Base-by-base conservation (phyloP, 2,888 invertebrate species). In the Drosophila sordidapex region DNA sequence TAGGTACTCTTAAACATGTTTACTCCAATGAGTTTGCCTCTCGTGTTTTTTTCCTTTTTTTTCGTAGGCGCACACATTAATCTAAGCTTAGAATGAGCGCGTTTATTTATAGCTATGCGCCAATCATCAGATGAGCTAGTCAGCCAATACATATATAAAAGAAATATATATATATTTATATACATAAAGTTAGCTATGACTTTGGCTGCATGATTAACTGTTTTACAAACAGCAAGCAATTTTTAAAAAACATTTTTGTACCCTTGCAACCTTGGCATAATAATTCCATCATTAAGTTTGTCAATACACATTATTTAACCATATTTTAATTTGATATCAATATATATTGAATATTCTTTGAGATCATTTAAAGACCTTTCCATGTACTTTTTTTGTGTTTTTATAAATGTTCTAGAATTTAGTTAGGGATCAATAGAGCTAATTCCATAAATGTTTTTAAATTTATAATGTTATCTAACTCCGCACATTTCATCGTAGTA, bases 31-130 rank as follows among this genome's bases (percentile, higher is more conserved):
- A 53, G 49, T 62, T 46, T 58, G 43, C 49, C 36, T 18, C 18
- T n/a, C 60, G 27, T 48, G 11, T 51, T 52, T 18, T 58, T 29
- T 1, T 57, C 64, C 27, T 29, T 31, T 25, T 31, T 25, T 35
- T 65, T 70, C 61, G 69, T 81, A 81, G 78, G 79, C 82, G 72
- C 81, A 71, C 53, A 71, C 79, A 78, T 81, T 75, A 75, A 81
- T 78, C 82, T 61, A 70, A 67, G 82, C 68, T 75, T 68, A 70
- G 79, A 80, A 81, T 68, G 65, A 75, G 66, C 75, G 25, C 63
- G 71, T 62, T 77, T 84, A 84, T 88, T 88, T 88, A 71, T 84
- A 84, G 83, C 82, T 72, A 87, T 84, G 88, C 77, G 85, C 76
- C 69, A 81, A 79, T 74, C 84, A 68, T 51, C 60, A n/a, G 74